Conservation (phyloP, 2,888 invertebrate species). For the Ellobium chinense region DNA sequence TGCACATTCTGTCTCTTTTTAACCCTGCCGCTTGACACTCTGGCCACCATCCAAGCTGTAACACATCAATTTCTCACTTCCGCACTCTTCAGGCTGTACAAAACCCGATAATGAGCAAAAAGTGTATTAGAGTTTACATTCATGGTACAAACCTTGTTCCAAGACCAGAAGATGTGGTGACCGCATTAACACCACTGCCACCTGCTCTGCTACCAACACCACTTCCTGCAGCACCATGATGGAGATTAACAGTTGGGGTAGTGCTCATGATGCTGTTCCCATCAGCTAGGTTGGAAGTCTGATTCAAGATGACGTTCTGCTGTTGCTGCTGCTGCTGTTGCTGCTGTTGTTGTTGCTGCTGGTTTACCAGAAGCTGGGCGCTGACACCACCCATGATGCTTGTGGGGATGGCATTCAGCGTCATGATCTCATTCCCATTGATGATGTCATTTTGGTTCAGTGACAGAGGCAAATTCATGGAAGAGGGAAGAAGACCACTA, state of each 20-base stretch:
- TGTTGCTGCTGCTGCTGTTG: constrained; percentile 11
- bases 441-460: constrained; percentile 16
- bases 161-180: background rate
- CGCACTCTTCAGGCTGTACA: no score
- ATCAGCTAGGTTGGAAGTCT: background rate
- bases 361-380: background rate
- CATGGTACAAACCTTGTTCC: constrained; percentile 23
- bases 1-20: no score
- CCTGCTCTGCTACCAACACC: background rate
- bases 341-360: constrained; percentile 21
- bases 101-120: no score
- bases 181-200: background rate
- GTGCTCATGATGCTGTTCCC: background rate
- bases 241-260: constrained; percentile 2
- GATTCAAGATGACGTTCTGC: constrained; percentile 24
- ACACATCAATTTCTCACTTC: no score
- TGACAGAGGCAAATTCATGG: constrained; percentile 20
- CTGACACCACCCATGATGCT: constrained; percentile 11
- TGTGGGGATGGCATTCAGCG: constrained; percentile 11
- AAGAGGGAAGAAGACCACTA: background rate
- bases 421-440: constrained; percentile 23
- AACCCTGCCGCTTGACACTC: no score
- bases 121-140: no score
- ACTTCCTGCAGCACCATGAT: background rate
- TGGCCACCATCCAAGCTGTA: no score